These are phyloP conservation scores for Turritopsis rubra DNA, from an alignment of 30 jellyfish, hydroid and myxozoan genomes.

Conservation along the genomic window DNA sequence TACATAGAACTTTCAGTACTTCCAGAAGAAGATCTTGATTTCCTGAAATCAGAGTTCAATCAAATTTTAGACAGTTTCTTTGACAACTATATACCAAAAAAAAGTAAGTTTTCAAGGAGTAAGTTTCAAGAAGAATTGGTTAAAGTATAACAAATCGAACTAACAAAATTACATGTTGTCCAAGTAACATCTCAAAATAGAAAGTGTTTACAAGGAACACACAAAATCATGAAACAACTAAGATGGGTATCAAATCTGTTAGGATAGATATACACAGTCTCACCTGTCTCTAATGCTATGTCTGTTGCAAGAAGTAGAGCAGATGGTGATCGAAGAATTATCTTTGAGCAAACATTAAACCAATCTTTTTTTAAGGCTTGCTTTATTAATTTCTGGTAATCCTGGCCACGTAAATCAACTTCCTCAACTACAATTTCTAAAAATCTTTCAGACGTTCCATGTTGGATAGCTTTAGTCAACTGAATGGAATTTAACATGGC, in stretches of 20 bases:
- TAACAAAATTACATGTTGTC: too few species aligned
- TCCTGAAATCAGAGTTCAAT: not conserved
- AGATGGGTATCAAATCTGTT: too few species aligned
- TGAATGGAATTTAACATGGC: not conserved
- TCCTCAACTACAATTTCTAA: not conserved
- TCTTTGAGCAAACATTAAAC: conserved; percentile 1
- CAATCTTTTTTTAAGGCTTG: not conserved
- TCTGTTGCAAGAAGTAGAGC: not conserved
- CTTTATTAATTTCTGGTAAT: not conserved
- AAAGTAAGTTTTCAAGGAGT: too few species aligned
- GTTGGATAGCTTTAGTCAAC: not conserved
- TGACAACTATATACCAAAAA: too few species aligned
- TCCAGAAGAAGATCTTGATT: not conserved
- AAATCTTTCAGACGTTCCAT: not conserved
- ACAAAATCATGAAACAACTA: too few species aligned
- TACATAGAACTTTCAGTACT: conserved; percentile 24
- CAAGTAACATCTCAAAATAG: too few species aligned
- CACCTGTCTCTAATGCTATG: not conserved
- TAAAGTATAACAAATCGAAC: too few species aligned
- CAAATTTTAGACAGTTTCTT: too few species aligned
- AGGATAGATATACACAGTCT: not conserved
- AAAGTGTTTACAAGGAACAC: too few species aligned
- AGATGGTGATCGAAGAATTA: not conserved
- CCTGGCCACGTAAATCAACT: not conserved
- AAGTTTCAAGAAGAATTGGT: too few species aligned